Evolutionary conservation across 2,888 invertebrate species (phyloP), one percentile per base, ranked within the genome.

Genomic region (Ptycholaimellus sp.): DNA sequence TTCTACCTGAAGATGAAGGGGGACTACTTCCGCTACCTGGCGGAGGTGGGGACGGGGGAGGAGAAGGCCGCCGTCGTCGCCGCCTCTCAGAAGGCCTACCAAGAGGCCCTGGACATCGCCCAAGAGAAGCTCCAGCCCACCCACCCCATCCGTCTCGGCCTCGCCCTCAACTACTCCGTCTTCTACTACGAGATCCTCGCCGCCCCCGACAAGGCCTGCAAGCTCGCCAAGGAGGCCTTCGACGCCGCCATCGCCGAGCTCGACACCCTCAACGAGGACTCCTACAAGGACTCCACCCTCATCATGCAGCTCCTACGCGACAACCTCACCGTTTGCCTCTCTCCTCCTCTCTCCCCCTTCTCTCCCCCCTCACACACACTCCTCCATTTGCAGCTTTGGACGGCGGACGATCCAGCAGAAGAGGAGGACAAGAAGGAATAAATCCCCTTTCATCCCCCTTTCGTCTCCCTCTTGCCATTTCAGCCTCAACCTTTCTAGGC

Each of bases 1-100:
- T 93, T 93, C 70, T 96, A 96, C 73, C 76, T 90, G 67, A 93
- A 93, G 76, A 93, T 93, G 93, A 93, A 93, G 71, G 93, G 93
- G 61, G 93, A 93, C 70, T 93, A 93, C 72, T 90, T 83, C 72
- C 80, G 96, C 74, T 96, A 96, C 73, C 75, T 96, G 62, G 93
- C 93, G 62, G 96, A 96, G 74, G 93, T 96, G 63, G 87, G 90
- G 64, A 82, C 81, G 62, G 87, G 87, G 63, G 85, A 87, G 66
- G 80, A 78, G n/a, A n/a, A n/a, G n/a, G 9, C 37, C 78, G 80
- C 72, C 65, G 80, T 81, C 62, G 77, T 81, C 68, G 78, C 79
- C 64, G 81, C 83, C 69, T 85, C 87, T 59, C 81, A 85, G 72
- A 79, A 81, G 70, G 82, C 90, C 59, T 90, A 93, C 72, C 79